Evolutionary conservation across 2,888 invertebrate genomes (phyloP).

Genomic region (Hypselothyrea guttata): DNA sequence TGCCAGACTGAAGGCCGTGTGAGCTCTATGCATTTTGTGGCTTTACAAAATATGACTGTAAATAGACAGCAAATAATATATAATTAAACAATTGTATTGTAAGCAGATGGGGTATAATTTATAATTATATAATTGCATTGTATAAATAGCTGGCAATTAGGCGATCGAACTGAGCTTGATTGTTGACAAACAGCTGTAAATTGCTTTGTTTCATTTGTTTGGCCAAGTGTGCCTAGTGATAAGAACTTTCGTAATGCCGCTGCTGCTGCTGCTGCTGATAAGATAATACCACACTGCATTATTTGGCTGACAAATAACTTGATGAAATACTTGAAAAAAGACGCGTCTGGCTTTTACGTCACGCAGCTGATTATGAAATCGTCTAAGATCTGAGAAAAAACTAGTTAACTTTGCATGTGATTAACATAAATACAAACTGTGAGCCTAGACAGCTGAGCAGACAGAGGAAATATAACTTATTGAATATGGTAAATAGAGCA

Average conservation of each 20-base stretch:
- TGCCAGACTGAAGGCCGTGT: slow-evolving; percentile 87
- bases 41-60: slow-evolving; percentile 75
- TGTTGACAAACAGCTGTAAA: slow-evolving; percentile 62
- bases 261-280: slow-evolving; percentile 30
- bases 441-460: slow-evolving; percentile 34
- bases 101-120: no score
- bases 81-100: no score
- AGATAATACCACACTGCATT: slow-evolving; percentile 26
- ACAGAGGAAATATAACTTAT: slow-evolving; percentile 24
- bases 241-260: slow-evolving; percentile 5
- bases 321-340: no score
- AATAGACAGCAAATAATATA: slow-evolving; percentile 23
- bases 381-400: neutral
- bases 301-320: slow-evolving; percentile 8
- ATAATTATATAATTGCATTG: neutral
- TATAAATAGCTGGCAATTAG: neutral
- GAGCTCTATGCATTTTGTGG: slow-evolving; percentile 92
- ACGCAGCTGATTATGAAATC: slow-evolving; percentile 29
- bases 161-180: slow-evolving; percentile 25
- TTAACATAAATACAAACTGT: slow-evolving; percentile 30
- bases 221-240: slow-evolving; percentile 33
- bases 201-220: neutral
- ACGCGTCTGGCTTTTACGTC: neutral
- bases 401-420: slow-evolving; percentile 28
- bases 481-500: no score